Conservation (phyloP, 2,797 vertebrate species). For the Triplophysa yarkandensis region DNA sequence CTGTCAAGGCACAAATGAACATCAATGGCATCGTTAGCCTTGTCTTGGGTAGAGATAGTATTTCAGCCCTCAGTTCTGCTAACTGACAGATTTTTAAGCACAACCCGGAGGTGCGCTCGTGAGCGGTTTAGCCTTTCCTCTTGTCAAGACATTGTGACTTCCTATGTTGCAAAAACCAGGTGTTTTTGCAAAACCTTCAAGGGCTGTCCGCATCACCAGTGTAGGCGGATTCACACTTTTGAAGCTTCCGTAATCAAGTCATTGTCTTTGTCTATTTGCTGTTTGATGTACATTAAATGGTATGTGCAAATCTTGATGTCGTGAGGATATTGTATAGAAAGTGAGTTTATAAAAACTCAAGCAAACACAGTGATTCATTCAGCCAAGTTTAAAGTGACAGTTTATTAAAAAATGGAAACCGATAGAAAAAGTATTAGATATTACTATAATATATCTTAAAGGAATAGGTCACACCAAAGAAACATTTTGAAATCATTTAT, state of each 20-base stretch:
- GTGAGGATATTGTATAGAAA: neutral
- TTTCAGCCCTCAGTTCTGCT: conserved; percentile 5
- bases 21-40: conserved; percentile 27
- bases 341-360: no score
- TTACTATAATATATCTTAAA: no score
- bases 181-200: conserved; percentile 25
- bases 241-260: conserved; percentile 10
- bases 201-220: conserved; percentile 27
- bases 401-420: no score
- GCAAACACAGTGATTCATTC: no score
- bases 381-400: no score
- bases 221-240: neutral
- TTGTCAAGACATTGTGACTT: conserved; percentile 9
- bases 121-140: conserved; percentile 7
- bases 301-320: neutral
- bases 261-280: conserved; percentile 12
- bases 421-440: no score
- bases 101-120: neutral
- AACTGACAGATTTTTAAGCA: conserved; percentile 15
- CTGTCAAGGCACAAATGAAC: conserved; percentile 21
- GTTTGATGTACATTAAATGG: neutral
- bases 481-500: no score
- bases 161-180: conserved; percentile 16
- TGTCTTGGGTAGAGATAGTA: conserved; percentile 8
- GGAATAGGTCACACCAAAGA: no score